phyloP scores from a whole-genome alignment of 2,888 invertebrate species.

The Epinotia demarniana region DNA sequence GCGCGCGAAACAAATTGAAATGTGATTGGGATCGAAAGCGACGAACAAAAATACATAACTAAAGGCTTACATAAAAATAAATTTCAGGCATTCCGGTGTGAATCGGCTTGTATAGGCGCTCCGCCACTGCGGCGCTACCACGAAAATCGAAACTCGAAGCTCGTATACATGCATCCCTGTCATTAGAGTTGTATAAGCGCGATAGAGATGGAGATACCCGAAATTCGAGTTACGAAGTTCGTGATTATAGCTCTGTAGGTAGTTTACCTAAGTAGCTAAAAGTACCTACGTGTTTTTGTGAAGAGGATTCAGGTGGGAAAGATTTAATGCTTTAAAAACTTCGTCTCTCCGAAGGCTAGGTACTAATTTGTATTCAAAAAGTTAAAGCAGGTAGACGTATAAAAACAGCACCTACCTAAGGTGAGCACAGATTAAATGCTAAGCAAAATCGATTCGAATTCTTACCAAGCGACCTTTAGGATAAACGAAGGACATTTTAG shows the following conservation, averaged over 20 bases:
- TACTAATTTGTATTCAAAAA: slow-evolving; percentile 5
- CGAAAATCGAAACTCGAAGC: no score
- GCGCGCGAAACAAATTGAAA: not conserved
- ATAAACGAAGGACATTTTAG: not conserved
- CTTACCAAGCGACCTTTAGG: not conserved
- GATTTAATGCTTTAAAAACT: not conserved
- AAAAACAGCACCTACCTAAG: not conserved
- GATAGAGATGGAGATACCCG: no score
- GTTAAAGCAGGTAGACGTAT: not conserved
- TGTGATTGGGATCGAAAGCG: not conserved
- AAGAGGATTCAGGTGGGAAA: no score
- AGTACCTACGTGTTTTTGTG: not conserved
- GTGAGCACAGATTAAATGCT: not conserved
- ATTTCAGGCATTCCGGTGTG: no score
- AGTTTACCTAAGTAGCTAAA: not conserved
- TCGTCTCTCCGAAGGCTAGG: no score
- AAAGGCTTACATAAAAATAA: no score
- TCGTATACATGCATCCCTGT: no score
- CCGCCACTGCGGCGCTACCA: no score
- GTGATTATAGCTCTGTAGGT: no score
- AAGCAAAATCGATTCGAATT: not conserved
- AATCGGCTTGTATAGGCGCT: no score
- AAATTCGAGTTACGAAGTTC: no score
- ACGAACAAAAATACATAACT: not conserved
- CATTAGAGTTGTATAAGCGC: no score